These are phyloP conservation scores for Drosophila arawakana DNA, from an alignment of 1,140 invertebrate species.

Conservation along the genomic window DNA sequence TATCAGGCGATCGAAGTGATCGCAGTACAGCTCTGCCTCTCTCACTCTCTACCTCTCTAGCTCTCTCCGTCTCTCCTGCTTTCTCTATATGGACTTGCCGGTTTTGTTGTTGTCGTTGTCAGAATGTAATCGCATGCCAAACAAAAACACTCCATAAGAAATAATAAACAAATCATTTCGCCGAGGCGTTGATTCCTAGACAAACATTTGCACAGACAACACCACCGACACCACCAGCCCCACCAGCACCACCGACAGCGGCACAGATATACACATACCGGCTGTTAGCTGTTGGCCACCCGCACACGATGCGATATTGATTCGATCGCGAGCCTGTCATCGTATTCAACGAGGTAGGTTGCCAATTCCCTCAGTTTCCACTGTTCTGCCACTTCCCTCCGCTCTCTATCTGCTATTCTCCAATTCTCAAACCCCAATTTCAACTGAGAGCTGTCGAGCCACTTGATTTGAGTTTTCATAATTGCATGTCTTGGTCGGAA, in stretches of 20 bases:
- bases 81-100: constrained; percentile 62
- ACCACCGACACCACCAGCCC: neutral
- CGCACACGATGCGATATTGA: constrained; percentile 73
- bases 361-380: constrained; percentile 8
- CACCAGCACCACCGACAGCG: constrained; percentile 9
- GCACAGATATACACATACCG: constrained; percentile 22
- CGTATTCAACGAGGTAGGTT: constrained; percentile 48
- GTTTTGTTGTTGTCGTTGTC: constrained; percentile 34
- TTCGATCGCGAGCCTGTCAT: constrained; percentile 69
- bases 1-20: constrained; percentile 10
- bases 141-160: constrained; percentile 77
- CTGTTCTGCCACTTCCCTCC: neutral
- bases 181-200: constrained; percentile 42
- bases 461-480: constrained; percentile 76
- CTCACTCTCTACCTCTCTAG: constrained; percentile 7
- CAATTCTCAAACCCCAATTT: neutral
- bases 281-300: constrained; percentile 58
- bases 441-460: constrained; percentile 50
- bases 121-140: constrained; percentile 68
- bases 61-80: too few relatives aligned
- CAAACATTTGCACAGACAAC: constrained; percentile 49
- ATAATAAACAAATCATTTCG: constrained; percentile 79
- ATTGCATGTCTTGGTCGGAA: constrained; percentile 61
- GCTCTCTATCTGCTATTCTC: neutral
- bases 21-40: neutral